Evolutionary conservation across 2,113 vertebrate genomes (phyloP).

Genomic region (Dasyurus viverrinus): DNA sequence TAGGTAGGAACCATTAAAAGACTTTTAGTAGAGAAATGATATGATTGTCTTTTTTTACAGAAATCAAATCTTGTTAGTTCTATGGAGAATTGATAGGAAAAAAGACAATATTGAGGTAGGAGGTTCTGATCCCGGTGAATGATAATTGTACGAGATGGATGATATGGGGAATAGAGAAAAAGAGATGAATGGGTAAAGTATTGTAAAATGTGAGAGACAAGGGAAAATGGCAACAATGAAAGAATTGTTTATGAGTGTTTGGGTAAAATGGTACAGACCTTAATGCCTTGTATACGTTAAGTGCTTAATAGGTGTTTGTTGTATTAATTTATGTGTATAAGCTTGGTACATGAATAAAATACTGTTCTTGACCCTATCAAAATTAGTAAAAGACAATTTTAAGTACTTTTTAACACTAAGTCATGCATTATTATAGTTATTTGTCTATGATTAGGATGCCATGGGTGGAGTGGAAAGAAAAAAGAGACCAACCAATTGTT

Average conservation of each 20-base stretch:
- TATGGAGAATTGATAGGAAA: neutral
- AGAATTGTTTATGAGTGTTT: neutral
- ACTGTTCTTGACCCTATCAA: too few relatives aligned
- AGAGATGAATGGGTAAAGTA: neutral
- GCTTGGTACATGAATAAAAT: too few relatives aligned
- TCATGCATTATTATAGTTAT: too few relatives aligned
- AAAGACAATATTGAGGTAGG: neutral
- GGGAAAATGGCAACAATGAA: neutral
- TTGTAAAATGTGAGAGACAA: neutral
- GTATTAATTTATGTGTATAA: too few relatives aligned
- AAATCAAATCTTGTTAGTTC: neutral
- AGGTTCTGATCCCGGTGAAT: neutral
- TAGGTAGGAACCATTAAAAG: neutral
- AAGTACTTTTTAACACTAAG: too few relatives aligned
- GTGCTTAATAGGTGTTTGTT: too few relatives aligned
- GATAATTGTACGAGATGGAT: neutral
- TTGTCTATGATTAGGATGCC: too few relatives aligned
- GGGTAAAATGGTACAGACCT: neutral
- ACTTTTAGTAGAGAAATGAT: neutral
- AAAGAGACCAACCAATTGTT: too few relatives aligned
- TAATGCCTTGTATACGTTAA: neutral
- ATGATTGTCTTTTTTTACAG: neutral
- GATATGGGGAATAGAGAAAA: neutral
- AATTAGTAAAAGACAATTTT: too few relatives aligned
- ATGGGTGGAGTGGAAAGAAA: too few relatives aligned